A percentile compares a stretch with the other conserved stretches of the same genome.
phyloP scores from a whole-genome alignment of 2,797 vertebrate genomes.

The Lates japonicus region DNA sequence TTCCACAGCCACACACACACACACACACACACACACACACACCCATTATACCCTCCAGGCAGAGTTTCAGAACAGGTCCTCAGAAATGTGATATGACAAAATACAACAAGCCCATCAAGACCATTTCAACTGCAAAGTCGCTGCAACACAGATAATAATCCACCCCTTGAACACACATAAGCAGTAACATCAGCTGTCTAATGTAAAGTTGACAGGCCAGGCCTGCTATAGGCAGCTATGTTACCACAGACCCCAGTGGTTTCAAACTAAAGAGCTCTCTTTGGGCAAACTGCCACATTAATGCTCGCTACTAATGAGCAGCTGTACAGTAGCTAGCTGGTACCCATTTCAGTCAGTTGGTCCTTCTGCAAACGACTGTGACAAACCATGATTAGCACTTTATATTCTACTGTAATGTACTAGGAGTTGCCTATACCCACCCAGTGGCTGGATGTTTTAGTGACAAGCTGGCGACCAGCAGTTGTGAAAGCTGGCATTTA shows the following conservation, averaged over 20 bases:
- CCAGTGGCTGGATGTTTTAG: too few relatives aligned
- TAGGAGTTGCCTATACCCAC: too few relatives aligned
- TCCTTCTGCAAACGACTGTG: not conserved
- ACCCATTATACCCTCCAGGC: conserved; percentile 20
- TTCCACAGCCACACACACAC: not conserved
- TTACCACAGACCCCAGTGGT: not conserved
- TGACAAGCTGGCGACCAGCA: not conserved
- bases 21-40: conserved; percentile 27
- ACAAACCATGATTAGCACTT: not conserved
- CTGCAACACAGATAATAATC: not conserved
- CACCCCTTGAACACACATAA: not conserved
- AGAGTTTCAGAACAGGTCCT: conserved; percentile 37
- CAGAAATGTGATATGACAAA: conserved; percentile 62
- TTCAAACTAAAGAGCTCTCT: not conserved
- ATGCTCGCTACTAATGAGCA: not conserved
- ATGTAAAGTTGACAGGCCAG: conserved; percentile 44
- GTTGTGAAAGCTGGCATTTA: conserved; percentile 1
- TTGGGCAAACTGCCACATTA: not conserved
- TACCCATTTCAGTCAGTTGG: not conserved
- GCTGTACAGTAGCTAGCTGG: not conserved
- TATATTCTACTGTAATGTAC: not conserved
- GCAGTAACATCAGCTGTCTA: conserved; percentile 37
- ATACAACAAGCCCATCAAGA: conserved; percentile 54
- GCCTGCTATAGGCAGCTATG: conserved; percentile 33
- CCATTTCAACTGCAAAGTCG: conserved; percentile 7